phyloP scores from a whole-genome alignment of 2,113 vertebrate species.

The Dendrocopos noguchii region DNA sequence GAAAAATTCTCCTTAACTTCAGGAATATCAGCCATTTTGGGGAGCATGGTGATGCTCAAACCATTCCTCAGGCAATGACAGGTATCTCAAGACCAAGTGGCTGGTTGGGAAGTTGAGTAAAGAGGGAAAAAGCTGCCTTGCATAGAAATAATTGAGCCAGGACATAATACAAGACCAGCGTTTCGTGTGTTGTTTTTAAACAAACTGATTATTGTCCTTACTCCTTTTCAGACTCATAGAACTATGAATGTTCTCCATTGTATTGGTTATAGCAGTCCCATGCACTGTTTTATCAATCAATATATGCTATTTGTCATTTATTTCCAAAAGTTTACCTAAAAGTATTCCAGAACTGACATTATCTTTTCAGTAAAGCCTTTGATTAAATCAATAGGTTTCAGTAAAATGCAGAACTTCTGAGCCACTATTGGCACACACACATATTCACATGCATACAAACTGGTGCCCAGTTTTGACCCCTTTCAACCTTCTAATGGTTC shows the following conservation, averaged over 20 bases:
- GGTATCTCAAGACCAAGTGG: neutral
- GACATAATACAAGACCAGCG: neutral
- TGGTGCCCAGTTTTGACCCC: neutral
- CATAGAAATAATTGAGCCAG: neutral
- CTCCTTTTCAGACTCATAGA: neutral
- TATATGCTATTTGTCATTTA: neutral
- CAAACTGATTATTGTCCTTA: neutral
- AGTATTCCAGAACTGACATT: neutral
- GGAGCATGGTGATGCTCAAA: neutral
- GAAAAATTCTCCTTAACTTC: neutral
- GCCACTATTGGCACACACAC: neutral
- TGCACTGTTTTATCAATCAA: neutral
- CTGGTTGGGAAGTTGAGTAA: neutral
- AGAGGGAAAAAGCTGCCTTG: neutral
- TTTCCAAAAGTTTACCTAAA: neutral
- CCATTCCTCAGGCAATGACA: neutral
- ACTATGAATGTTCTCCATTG: neutral
- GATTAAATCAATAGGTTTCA: neutral
- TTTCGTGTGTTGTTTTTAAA: neutral
- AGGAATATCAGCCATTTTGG: neutral
- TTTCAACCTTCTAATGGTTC: neutral
- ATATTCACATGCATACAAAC: neutral
- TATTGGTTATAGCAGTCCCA: neutral
- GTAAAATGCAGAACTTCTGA: neutral
- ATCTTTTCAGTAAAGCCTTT: neutral